phyloP scores from a whole-genome alignment of 2,888 invertebrate genomes.

The Diaprepes abbreviatus region DNA sequence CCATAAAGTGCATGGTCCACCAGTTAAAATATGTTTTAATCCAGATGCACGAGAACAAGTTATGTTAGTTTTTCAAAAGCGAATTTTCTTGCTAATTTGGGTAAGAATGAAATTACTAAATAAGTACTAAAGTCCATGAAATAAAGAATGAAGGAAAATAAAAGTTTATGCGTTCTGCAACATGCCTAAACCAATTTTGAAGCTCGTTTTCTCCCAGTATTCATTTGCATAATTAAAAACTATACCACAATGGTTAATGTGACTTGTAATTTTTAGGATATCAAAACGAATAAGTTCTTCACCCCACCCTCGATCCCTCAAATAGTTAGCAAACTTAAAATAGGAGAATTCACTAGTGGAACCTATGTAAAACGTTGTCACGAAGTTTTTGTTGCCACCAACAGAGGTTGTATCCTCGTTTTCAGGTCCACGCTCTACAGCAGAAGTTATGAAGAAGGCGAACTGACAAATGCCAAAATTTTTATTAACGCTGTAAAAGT shows the following conservation, averaged over 20 bases:
- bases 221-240: no score
- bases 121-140: no score
- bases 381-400: constrained; percentile 70
- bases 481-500: constrained; percentile 71
- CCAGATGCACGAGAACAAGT: constrained; percentile 65
- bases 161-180: no score
- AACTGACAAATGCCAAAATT: constrained; percentile 64
- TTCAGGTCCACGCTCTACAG: constrained; percentile 70
- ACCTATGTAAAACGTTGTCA: constrained; percentile 70
- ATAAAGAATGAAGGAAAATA: no score
- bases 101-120: constrained; percentile 22
- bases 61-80: constrained; percentile 65
- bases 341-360: constrained; percentile 70
- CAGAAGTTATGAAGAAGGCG: constrained; percentile 59
- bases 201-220: no score
- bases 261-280: constrained; percentile 48
- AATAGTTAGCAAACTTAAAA: constrained; percentile 64
- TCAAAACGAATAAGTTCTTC: constrained; percentile 48
- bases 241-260: no score
- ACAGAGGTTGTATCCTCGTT: constrained; percentile 69
- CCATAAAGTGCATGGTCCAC: constrained; percentile 53
- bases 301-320: constrained; percentile 59
- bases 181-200: no score
- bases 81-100: constrained; percentile 65
- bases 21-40: constrained; percentile 64